These are phyloP conservation scores for Cheilinus undulatus DNA, from an alignment of 2,113 vertebrate species.

Conservation along the genomic window DNA sequence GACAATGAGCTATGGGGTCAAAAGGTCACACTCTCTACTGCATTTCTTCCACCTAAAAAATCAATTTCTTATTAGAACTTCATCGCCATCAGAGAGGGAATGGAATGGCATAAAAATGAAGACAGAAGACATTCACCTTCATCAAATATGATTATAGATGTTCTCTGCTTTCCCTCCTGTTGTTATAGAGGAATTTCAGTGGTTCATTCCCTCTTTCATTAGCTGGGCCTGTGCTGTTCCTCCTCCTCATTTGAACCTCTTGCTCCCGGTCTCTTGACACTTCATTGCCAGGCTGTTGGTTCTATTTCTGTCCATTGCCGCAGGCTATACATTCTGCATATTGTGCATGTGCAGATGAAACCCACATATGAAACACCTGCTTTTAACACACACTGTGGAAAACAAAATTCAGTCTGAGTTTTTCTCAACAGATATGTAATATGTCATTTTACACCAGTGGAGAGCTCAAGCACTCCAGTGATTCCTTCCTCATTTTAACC, in stretches of 20 bases:
- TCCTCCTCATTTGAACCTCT: constrained; percentile 78
- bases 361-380: constrained; percentile 77
- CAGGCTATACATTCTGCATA: constrained; percentile 79
- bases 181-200: constrained; percentile 69
- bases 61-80: constrained; percentile 85
- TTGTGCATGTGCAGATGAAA: constrained; percentile 72
- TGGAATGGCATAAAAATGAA: constrained; percentile 69
- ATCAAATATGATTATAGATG: constrained; percentile 77
- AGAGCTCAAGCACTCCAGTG: constrained; percentile 6
- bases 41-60: constrained; percentile 63
- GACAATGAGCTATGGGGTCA: constrained; percentile 75
- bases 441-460: background rate
- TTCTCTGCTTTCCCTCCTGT: constrained; percentile 59
- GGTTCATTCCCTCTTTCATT: constrained; percentile 65
- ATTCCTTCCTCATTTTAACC: constrained; percentile 20
- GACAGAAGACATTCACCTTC: constrained; percentile 75
- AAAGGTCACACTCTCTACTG: constrained; percentile 68
- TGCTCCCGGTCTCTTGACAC: constrained; percentile 78
- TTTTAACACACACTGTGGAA: constrained; percentile 51
- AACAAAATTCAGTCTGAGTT: constrained; percentile 19
- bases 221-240: constrained; percentile 58
- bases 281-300: constrained; percentile 79
- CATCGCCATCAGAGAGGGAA: constrained; percentile 57
- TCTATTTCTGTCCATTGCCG: constrained; percentile 77
- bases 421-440: constrained; percentile 11